These are phyloP conservation scores for Anagyrus pseudococci DNA, from an alignment of 2,888 invertebrate genomes.

Conservation along the genomic window DNA sequence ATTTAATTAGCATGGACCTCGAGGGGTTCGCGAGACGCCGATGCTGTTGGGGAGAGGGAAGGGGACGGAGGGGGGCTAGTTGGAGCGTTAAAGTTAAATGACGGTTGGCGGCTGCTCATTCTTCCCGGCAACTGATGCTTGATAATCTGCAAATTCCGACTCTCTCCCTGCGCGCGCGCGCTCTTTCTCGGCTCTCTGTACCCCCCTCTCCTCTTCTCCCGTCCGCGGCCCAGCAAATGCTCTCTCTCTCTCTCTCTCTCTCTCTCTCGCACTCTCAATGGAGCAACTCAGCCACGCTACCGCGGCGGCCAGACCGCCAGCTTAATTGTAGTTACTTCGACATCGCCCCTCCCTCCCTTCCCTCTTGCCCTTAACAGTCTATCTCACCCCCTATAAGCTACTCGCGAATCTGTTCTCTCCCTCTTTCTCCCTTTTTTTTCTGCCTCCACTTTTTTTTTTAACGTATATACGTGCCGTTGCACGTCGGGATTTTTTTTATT, in stretches of 20 bases:
- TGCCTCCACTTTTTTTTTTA: conserved; percentile 10
- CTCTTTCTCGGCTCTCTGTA: too few species aligned
- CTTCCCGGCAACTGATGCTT: conserved; percentile 62
- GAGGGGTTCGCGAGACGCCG: conserved; percentile 41
- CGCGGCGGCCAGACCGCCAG: conserved; percentile 45
- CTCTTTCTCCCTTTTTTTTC: conserved; percentile 3
- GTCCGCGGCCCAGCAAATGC: conserved; percentile 1
- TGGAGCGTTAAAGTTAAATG: conserved; percentile 63
- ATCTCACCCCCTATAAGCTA: too few species aligned
- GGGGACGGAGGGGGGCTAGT: conserved; percentile 42
- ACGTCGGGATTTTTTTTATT: too few species aligned
- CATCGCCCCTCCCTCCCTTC: too few species aligned
- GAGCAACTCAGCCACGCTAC: conserved; percentile 54
- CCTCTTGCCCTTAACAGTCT: too few species aligned
- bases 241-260: conserved; percentile 4
- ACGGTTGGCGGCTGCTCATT: conserved; percentile 62
- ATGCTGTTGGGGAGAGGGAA: conserved; percentile 38
- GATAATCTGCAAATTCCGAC: conserved; percentile 52
- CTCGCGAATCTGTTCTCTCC: conserved; percentile 14
- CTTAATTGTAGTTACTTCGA: conserved; percentile 60
- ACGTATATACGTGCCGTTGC: too few species aligned
- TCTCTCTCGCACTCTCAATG: conserved; percentile 46
- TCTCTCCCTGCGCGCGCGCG: not conserved
- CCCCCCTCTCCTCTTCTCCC: not conserved
- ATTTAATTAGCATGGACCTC: conserved; percentile 61